Conservation (phyloP, 2,113 vertebrate genomes). For the Marcusenius ussheri region DNA sequence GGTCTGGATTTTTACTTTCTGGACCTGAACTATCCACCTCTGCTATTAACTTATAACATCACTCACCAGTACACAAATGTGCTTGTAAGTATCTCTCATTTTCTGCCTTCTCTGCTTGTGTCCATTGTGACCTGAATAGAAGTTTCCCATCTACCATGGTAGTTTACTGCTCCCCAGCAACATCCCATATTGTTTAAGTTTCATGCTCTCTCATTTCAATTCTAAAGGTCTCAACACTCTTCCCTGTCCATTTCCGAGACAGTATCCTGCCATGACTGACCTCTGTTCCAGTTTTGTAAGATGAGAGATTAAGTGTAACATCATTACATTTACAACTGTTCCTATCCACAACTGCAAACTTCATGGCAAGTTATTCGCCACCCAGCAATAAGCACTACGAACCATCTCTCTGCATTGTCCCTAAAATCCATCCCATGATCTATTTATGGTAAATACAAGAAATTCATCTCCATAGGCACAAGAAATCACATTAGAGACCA, state of each 20-base stretch:
- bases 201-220: background rate
- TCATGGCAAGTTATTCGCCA: background rate
- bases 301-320: background rate
- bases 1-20: background rate
- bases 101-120: background rate
- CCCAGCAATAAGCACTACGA: background rate
- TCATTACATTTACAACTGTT: background rate
- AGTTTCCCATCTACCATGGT: background rate
- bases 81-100: background rate
- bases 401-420: background rate
- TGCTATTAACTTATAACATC: background rate
- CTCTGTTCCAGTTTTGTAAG: background rate
- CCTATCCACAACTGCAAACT: background rate
- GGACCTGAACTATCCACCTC: background rate
- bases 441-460: background rate
- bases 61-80: background rate
- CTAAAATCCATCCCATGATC: background rate
- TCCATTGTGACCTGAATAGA: background rate
- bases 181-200: background rate
- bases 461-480: background rate
- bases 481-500: background rate
- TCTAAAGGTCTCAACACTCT: background rate
- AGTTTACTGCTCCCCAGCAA: background rate
- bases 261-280: background rate
- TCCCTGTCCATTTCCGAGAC: background rate